Percentiles rank a stretch among this genome's conserved stretches.
phyloP scores from a whole-genome alignment of 1,140 invertebrate genomes.

The Papilio glaucus region DNA sequence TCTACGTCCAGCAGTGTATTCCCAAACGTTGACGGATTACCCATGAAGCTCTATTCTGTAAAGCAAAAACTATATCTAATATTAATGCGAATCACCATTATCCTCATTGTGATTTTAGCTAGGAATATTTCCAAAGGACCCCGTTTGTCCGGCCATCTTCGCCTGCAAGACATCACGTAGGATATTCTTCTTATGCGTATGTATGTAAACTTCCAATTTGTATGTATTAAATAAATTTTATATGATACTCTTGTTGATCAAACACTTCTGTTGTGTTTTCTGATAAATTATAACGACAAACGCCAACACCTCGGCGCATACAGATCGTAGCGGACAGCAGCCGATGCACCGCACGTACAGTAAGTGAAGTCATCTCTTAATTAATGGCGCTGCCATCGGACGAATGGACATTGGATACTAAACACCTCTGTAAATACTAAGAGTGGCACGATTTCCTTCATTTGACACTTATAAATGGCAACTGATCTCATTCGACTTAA shows the following conservation, averaged over 20 bases:
- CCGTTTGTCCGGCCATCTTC: too few species aligned
- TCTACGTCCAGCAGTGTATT: too few species aligned
- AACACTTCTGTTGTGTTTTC: slow-evolving; percentile 4
- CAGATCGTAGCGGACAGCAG: background rate
- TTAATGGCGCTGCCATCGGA: slow-evolving; percentile 12
- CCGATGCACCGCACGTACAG: slow-evolving; percentile 25
- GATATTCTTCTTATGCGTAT: too few species aligned
- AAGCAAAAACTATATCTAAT: too few species aligned
- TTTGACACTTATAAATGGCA: slow-evolving; percentile 34
- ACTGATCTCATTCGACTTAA: background rate
- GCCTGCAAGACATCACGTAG: too few species aligned
- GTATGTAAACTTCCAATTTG: too few species aligned
- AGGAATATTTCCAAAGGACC: too few species aligned
- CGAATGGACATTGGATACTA: slow-evolving; percentile 30
- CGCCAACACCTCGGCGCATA: slow-evolving; percentile 11
- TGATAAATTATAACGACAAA: slow-evolving; percentile 15
- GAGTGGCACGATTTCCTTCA: slow-evolving; percentile 20
- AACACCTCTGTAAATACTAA: slow-evolving; percentile 5
- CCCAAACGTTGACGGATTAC: too few species aligned
- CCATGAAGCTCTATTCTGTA: too few species aligned
- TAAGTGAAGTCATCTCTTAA: slow-evolving; percentile 35
- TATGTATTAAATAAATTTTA: background rate
- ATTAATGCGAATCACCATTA: too few species aligned
- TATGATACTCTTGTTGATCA: background rate
- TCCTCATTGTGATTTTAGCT: too few species aligned